Evolutionary conservation across 2,888 invertebrate species (phyloP).

Genomic region (Ectemnius continuus): DNA sequence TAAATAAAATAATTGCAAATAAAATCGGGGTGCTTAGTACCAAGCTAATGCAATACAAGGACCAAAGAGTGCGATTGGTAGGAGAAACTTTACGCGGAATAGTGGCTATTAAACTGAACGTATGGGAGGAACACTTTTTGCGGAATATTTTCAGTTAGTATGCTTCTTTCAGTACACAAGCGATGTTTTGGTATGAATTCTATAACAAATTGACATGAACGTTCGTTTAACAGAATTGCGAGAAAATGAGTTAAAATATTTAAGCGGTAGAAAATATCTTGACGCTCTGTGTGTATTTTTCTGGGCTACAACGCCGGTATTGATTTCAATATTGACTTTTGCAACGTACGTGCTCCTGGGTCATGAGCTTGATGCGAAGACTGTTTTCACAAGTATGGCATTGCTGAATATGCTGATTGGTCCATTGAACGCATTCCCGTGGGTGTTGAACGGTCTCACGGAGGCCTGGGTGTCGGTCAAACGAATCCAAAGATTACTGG

Average conservation of each 20-base stretch:
- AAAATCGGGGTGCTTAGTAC: slow-evolving; percentile 92
- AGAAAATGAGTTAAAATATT: slow-evolving; percentile 85
- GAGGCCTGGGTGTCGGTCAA: slow-evolving; percentile 97
- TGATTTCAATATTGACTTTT: slow-evolving; percentile 92
- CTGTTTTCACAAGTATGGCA: slow-evolving; percentile 96
- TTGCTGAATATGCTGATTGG: slow-evolving; percentile 96
- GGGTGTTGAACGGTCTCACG: slow-evolving; percentile 97
- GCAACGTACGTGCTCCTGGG: slow-evolving; percentile 88
- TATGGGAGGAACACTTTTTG: slow-evolving; percentile 95
- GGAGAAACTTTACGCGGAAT: slow-evolving; percentile 93
- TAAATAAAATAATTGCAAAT: slow-evolving; percentile 93
- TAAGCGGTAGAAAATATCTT: slow-evolving; percentile 94
- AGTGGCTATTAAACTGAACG: slow-evolving; percentile 92
- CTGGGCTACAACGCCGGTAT: slow-evolving; percentile 98
- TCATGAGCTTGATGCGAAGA: slow-evolving; percentile 90
- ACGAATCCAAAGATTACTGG: slow-evolving; percentile 89
- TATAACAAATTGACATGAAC: not conserved
- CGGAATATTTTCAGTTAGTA: slow-evolving; percentile 83
- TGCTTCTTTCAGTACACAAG: slow-evolving; percentile 18
- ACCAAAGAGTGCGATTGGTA: slow-evolving; percentile 91
- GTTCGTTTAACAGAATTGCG: slow-evolving; percentile 81
- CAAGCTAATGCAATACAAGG: slow-evolving; percentile 94
- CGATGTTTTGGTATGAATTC: not conserved
- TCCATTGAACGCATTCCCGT: slow-evolving; percentile 98
- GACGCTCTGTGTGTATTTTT: slow-evolving; percentile 99